These are phyloP conservation scores for Holocentrus rufus DNA, from an alignment of 2,797 vertebrate species.

Conservation along the genomic window DNA sequence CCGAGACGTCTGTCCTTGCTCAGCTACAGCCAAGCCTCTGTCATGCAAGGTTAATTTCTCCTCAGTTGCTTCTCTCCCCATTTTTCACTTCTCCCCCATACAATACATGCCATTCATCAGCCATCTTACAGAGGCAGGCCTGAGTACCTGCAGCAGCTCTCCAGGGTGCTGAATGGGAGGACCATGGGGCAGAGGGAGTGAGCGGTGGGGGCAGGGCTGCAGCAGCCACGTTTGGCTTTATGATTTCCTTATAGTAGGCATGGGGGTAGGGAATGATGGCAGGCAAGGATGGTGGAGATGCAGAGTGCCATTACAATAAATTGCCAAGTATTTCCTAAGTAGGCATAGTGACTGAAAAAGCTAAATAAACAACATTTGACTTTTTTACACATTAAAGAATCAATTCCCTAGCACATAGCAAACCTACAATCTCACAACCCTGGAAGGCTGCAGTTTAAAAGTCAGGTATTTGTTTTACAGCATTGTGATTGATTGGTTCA, in stretches of 20 bases:
- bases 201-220: slow-evolving; percentile 50
- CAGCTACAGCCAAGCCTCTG: slow-evolving; percentile 58
- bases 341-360: slow-evolving; percentile 40
- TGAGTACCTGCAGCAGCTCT: slow-evolving; percentile 83
- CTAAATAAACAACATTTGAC: slow-evolving; percentile 5
- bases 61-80: slow-evolving; percentile 38
- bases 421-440: background rate
- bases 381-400: slow-evolving; percentile 20
- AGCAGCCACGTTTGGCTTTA: slow-evolving; percentile 69
- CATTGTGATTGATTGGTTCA: background rate
- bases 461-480: background rate
- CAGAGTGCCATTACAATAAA: slow-evolving; percentile 60
- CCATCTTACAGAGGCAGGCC: slow-evolving; percentile 70
- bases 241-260: slow-evolving; percentile 69
- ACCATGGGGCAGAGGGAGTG: slow-evolving; percentile 63
- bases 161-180: slow-evolving; percentile 83
- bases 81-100: slow-evolving; percentile 65
- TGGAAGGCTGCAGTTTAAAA: background rate
- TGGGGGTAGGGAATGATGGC: slow-evolving; percentile 65
- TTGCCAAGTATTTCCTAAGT: slow-evolving; percentile 60
- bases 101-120: slow-evolving; percentile 72
- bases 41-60: slow-evolving; percentile 69
- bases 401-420: background rate
- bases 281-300: slow-evolving; percentile 40
- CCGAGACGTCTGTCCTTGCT: slow-evolving; percentile 68